Conservation (phyloP, 2,113 vertebrate genomes). For the Entosphenus tridentatus region DNA sequence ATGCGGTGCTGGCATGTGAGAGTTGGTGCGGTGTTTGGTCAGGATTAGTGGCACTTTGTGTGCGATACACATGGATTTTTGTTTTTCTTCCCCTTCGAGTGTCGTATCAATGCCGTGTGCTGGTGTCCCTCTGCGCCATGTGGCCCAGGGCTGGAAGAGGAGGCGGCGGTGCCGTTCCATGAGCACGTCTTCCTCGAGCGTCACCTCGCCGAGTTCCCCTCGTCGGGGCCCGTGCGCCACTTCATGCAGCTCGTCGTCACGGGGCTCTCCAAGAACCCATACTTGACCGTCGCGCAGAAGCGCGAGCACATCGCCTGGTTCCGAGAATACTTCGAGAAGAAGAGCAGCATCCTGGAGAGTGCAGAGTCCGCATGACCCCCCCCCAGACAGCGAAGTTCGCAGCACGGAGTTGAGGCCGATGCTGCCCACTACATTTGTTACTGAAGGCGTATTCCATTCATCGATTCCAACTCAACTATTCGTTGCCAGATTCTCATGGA, state of each 20-base stretch:
- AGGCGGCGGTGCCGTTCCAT: slow-evolving; percentile 44
- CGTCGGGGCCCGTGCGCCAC: slow-evolving; percentile 54
- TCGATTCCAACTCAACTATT: too few species aligned
- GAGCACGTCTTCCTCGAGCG: slow-evolving; percentile 80
- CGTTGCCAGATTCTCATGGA: too few species aligned
- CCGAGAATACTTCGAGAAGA: slow-evolving; percentile 61
- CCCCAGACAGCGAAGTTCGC: too few species aligned
- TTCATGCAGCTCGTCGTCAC: slow-evolving; percentile 83
- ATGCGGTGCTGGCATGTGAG: neutral
- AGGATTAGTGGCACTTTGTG: neutral
- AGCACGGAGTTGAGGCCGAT: too few species aligned
- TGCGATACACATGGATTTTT: neutral
- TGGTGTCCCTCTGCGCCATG: neutral
- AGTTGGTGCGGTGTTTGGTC: neutral
- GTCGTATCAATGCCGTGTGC: neutral
- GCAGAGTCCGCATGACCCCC: too few species aligned
- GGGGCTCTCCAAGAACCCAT: slow-evolving; percentile 60
- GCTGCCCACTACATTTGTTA: too few species aligned
- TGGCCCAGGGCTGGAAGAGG: slow-evolving; percentile 52
- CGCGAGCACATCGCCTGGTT: slow-evolving; percentile 77
- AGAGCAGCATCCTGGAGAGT: slow-evolving; percentile 35
- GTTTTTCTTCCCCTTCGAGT: neutral
- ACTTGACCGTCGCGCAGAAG: slow-evolving; percentile 56
- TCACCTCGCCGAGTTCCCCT: slow-evolving; percentile 49
- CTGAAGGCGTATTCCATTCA: too few species aligned